Evolutionary conservation across 2,888 invertebrate genomes (phyloP), one percentile per base, ranked within the genome.

Genomic region (Synanthedon myopaeformis): DNA sequence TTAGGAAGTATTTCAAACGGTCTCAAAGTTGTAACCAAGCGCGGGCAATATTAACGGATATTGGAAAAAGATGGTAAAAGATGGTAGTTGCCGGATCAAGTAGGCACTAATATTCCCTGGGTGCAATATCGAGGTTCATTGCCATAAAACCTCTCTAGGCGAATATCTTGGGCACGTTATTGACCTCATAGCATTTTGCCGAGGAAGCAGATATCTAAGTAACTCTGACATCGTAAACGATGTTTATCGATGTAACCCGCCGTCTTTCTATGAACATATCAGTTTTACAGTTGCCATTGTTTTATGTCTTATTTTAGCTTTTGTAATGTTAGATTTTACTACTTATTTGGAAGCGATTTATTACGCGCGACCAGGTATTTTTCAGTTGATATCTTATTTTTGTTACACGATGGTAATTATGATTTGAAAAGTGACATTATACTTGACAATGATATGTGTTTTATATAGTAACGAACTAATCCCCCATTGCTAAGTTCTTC

Each of bases 31-130:
- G 71, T 73, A 69, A 67, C 69, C 62, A 64, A 61, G 57, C 58
- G 55, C 60, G 59, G 61, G 65, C 66, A 70, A 79, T 79, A 77
- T 79, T 78, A 74, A 71, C 76, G 76, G 79, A 79, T 82, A 82
- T 83, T 80, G 79, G 79, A 75, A 78, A 79, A 77, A 77, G 75
- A 76, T 76, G 74, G 72, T 72, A 69, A 74, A 76, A 75, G 75
- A 76, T 73, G 75, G 72, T 69, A 72, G 74, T 75, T 70, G 65
- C 66, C 73, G 77, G 79, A 80, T 82, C 76, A 77, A 72, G 70
- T 72, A 73, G 73, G 69, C 74, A 76, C 79, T 82, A 78, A 82
- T 82, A 82, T 74, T 76, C 72, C 66, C 63, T 65, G 70, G 73
- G 70, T 79, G 76, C 78, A 80, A 80, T 79, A 80, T 79, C 76